Base-by-base conservation (phyloP, 1,140 invertebrate genomes). In the honey bee (Apis mellifera) region DNA sequence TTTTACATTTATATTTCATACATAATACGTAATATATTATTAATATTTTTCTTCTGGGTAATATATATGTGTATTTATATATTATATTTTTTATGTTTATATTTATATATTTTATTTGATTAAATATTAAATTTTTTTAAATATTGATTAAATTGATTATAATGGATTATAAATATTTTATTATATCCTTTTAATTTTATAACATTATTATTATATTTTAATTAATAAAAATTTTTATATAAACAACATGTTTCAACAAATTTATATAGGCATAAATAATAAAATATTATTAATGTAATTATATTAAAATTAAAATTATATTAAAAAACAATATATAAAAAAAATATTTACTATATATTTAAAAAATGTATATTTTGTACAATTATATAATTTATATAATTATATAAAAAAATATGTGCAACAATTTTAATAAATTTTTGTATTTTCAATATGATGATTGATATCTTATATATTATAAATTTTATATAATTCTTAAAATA, bases 401-500 rank as follows among this genome's bases (percentile, higher is more conserved):
- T 42, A 42, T 42, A 42, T 42, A 42, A 42, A 42, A 42, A 42
- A 42, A 42, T 68, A 42, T 48, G 15, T 42, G 4, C 5, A 68
- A 68, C 42, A 21, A 2, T 48, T 68, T 68, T 68, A 26, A 64
- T 26, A n/a, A 32, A 42, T 12, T 52, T 69, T 23, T 50, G 13
- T 19, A 72, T 55, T 9, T 55, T 19, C 7, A 32, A 1, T 26
- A 26, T 65, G 32, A 9, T 50, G 32, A 48, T 11, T 8, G 2
- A 11, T 59, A 59, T 54, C 21, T n/a, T 59, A 68, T 23, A 23
- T 69, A 68, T 69, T 78, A 11, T 57, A 59, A 78, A 26, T 57
- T 50, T 70, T 69, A 48, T 78, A 42, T 9, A 78, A 59, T 59
- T 50, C 19, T 78, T 42, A 15, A 26, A 23, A 70, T 70, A 48